A percentile compares a stretch with the other conserved stretches of the same genome.
These are phyloP conservation scores for Orthochromis indermauri DNA, from an alignment of 2,113 vertebrate species.

Conservation along the genomic window DNA sequence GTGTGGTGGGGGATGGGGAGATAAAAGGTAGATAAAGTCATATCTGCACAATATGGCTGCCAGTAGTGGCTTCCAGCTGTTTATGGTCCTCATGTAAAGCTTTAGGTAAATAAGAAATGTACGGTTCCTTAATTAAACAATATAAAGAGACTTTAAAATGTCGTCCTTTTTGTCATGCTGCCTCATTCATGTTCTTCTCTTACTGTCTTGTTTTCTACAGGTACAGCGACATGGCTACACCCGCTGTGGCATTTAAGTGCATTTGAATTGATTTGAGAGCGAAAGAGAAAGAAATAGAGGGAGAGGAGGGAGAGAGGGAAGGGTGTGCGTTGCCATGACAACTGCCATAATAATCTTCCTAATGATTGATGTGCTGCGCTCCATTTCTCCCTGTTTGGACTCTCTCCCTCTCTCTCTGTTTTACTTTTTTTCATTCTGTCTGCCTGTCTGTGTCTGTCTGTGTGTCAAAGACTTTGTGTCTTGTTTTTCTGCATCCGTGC, in stretches of 20 bases:
- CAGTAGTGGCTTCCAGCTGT: not conserved
- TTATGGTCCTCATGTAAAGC: not conserved
- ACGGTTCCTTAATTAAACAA: not conserved
- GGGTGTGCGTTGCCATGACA: conserved; percentile 60
- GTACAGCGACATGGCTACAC: not conserved
- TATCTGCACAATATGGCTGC: not conserved
- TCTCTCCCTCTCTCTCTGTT: conserved; percentile 10
- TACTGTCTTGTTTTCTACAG: not conserved
- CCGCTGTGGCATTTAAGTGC: conserved; percentile 48
- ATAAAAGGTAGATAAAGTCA: not conserved
- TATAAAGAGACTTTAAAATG: not conserved
- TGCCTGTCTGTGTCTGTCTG: not conserved
- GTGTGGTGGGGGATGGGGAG: not conserved
- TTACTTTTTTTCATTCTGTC: not conserved
- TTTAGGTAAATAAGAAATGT: not conserved
- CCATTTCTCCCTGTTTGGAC: conserved; percentile 59
- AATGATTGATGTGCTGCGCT: conserved; percentile 70
- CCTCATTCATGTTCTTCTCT: not conserved
- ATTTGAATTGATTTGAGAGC: conserved; percentile 59
- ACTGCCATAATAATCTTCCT: conserved; percentile 70
- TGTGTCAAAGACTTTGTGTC: not conserved
- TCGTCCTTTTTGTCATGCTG: not conserved
- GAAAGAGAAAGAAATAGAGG: conserved; percentile 22
- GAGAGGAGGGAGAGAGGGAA: conserved; percentile 27
- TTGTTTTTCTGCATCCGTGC: not conserved